Evolutionary conservation across 2,797 vertebrate genomes (phyloP), one percentile per base, ranked within the genome.

Genomic region (Calcarius lapponicus): DNA sequence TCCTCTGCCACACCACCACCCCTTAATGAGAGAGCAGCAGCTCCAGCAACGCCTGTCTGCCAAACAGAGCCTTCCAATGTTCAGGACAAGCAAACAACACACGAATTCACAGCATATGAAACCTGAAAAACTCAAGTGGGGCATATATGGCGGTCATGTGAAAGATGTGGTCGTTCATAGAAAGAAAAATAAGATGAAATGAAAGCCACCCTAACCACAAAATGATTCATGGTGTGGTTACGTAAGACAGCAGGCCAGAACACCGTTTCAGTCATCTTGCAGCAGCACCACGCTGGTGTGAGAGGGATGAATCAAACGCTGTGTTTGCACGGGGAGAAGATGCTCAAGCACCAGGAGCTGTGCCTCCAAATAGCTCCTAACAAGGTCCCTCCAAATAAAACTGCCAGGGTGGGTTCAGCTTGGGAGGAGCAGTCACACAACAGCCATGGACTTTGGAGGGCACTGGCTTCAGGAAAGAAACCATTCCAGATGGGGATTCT

Each of bases 101-200:
- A 43, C 6, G 25, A 56, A 58, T 34, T 80, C 58, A 38, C 0
- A 57, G 65, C 66, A 7, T 3, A 13, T 2, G 20, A 73, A 74
- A 31, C 24, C 48, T 36, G 48, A n/a, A 74, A 57, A 72, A 13
- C 34, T 60, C 43, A 42, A 7, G 36, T 1, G 16, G 4, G 31
- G n/a, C 7, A 11, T 6, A 9, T 0, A 36, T 4, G 31, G 56
- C 8, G 21, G 47, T 18, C 54, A 62, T 6, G 31, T 26, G 25
- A 65, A 51, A 81, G 66, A 57, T 0, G 15, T 2, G 5, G 54
- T 22, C 1, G 0, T 31, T 62, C 48, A 51, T 0, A 60, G 75
- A 61, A 57, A 36, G 40, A 25, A 73, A 79, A 84, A 7, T 1
- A 50, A 83, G 42, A 19, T 13, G 51, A 64, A 89, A 48, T 7